phyloP scores from a whole-genome alignment of 2,888 invertebrate genomes.

The Oxycera nigricornis region DNA sequence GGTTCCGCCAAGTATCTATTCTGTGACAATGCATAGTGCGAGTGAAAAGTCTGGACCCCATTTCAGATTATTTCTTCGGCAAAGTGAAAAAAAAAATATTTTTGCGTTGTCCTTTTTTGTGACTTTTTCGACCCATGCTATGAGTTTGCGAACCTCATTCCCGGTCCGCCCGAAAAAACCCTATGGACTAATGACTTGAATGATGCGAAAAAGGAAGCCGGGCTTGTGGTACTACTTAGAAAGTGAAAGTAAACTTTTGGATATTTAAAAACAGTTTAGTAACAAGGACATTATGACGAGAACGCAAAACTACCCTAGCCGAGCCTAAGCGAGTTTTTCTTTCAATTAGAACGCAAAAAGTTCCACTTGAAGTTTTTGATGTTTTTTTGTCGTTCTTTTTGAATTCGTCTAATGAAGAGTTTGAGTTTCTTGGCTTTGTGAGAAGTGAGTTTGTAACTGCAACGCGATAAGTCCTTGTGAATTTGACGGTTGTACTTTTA shows the following conservation, averaged over 20 bases:
- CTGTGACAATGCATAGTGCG: background rate
- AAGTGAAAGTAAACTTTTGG: slow-evolving; percentile 31
- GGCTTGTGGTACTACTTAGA: background rate
- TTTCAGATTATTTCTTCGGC: background rate
- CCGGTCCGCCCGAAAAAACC: background rate
- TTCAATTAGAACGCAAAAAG: slow-evolving; percentile 20
- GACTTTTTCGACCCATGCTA: background rate
- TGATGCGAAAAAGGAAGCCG: slow-evolving; percentile 18
- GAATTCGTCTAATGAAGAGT: background rate
- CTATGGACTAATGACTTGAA: slow-evolving; percentile 40
- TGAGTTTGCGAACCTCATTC: background rate
- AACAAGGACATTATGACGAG: slow-evolving; percentile 18
- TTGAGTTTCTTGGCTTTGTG: background rate
- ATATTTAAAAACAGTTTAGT: slow-evolving; percentile 40
- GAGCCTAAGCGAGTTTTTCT: slow-evolving; percentile 4
- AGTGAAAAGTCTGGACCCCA: background rate
- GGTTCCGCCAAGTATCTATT: background rate
- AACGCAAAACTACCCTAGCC: background rate
- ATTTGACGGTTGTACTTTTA: background rate
- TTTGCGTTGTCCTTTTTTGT: background rate
- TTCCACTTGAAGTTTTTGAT: background rate
- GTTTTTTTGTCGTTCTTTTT: background rate
- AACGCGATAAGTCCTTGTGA: background rate
- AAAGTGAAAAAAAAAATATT: background rate
- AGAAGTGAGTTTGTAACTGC: background rate